Conservation (phyloP, 2,797 vertebrate species). For the Lemur catta region DNA sequence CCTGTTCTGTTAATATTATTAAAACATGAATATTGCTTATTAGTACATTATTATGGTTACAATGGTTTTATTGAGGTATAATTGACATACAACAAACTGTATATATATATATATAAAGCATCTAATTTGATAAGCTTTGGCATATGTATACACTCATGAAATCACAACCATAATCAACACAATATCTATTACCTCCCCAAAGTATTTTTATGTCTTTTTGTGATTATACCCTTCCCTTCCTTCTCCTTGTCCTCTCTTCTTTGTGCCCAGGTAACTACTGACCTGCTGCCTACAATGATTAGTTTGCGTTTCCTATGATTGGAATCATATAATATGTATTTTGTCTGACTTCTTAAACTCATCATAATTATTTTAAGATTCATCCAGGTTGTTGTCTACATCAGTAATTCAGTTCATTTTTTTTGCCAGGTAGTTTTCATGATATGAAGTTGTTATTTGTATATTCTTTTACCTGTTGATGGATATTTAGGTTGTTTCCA, state of each 20-base stretch:
- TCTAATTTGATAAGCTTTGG: background rate
- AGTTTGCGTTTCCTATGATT: background rate
- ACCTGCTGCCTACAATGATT: background rate
- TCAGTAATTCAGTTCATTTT: background rate
- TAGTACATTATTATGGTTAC: background rate
- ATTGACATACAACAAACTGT: background rate
- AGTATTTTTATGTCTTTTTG: background rate
- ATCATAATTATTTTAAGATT: background rate
- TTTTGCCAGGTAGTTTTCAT: background rate
- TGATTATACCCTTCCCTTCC: background rate
- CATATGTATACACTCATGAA: background rate
- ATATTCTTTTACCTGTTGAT: background rate
- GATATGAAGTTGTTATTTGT: background rate
- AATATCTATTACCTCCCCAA: background rate
- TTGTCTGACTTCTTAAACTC: background rate
- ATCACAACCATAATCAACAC: background rate
- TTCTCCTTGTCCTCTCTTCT: background rate
- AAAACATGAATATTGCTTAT: background rate
- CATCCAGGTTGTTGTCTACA: background rate
- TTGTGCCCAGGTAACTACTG: background rate
- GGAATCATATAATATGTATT: background rate
- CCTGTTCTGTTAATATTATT: background rate
- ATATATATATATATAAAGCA: background rate
- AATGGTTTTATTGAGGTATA: background rate
- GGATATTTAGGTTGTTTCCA: background rate